These are phyloP conservation scores for Puffinus mauretanicus DNA, from an alignment of 2,113 vertebrate genomes.

Conservation along the genomic window DNA sequence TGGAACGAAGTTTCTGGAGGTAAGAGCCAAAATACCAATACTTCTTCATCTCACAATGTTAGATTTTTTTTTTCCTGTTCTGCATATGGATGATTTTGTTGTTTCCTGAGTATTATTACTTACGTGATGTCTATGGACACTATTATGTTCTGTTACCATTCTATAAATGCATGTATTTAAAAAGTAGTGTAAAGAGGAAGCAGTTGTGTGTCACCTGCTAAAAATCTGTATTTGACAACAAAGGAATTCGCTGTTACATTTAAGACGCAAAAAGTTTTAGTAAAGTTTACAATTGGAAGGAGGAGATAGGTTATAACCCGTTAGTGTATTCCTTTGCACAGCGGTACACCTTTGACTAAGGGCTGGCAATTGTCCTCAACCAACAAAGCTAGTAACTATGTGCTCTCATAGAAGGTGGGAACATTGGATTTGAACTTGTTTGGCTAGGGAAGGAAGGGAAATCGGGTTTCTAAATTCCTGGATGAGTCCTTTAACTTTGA, in stretches of 20 bases:
- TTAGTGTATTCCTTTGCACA: background rate
- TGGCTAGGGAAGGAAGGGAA: background rate
- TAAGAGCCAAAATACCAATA: conserved; percentile 32
- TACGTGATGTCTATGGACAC: background rate
- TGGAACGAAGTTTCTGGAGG: conserved; percentile 81
- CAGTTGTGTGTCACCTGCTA: background rate
- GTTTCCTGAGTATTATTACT: background rate
- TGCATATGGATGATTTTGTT: background rate
- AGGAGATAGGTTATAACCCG: background rate
- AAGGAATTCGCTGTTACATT: background rate
- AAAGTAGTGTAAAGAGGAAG: background rate
- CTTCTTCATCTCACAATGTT: background rate
- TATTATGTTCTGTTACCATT: background rate
- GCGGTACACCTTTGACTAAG: background rate
- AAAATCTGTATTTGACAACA: background rate
- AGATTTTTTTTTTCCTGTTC: background rate
- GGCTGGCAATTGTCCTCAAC: background rate
- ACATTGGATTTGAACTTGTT: background rate
- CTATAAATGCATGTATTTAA: background rate
- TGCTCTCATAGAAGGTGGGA: background rate
- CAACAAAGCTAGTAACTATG: background rate
- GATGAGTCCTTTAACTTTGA: background rate
- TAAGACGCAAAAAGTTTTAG: background rate
- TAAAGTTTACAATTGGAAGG: background rate
- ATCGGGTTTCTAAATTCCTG: background rate